Conservation (phyloP, 2,888 invertebrate species). For the Drosophila austrosaltans region DNA sequence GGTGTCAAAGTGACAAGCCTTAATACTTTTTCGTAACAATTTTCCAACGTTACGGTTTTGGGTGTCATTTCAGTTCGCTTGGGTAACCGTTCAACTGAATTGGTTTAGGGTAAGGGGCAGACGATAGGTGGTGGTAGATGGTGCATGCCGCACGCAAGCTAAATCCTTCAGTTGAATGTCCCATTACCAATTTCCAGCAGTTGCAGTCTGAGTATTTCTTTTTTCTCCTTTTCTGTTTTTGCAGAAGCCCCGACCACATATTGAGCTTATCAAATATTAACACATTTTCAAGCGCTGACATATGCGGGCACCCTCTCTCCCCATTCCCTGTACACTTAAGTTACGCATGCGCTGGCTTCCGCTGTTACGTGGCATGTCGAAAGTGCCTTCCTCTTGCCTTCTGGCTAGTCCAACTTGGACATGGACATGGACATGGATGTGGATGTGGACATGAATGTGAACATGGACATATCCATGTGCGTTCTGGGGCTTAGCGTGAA, state of each 20-base stretch:
- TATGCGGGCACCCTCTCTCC: constrained; percentile 43
- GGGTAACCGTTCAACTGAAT: constrained; percentile 20
- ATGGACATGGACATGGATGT: constrained; percentile 39
- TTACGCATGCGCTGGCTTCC: constrained; percentile 68
- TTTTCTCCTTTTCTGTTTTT: not conserved
- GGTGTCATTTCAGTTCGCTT: constrained; percentile 58
- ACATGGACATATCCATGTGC: constrained; percentile 33
- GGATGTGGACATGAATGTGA: constrained; percentile 37
- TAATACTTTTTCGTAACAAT: constrained; percentile 70
- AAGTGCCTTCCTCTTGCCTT: not conserved
- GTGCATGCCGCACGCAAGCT: constrained; percentile 61
- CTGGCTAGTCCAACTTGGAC: constrained; percentile 34
- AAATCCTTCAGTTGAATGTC: constrained; percentile 16
- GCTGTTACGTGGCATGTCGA: constrained; percentile 64
- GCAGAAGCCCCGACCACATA: constrained; percentile 63
- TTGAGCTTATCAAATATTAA: constrained; percentile 79
- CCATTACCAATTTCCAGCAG: constrained; percentile 14
- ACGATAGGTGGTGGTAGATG: constrained; percentile 13
- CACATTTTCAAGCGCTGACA: constrained; percentile 74
- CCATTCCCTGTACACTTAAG: not conserved
- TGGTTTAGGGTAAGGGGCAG: not conserved
- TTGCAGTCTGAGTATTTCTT: constrained; percentile 14
- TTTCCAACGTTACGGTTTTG: constrained; percentile 62
- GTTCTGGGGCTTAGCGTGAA: constrained; percentile 65
- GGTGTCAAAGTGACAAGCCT: constrained; percentile 73